Percentiles rank a stretch among this genome's conserved stretches.
phyloP scores from a whole-genome alignment of 2,888 invertebrate genomes.

The Melinopterus prodromus region DNA sequence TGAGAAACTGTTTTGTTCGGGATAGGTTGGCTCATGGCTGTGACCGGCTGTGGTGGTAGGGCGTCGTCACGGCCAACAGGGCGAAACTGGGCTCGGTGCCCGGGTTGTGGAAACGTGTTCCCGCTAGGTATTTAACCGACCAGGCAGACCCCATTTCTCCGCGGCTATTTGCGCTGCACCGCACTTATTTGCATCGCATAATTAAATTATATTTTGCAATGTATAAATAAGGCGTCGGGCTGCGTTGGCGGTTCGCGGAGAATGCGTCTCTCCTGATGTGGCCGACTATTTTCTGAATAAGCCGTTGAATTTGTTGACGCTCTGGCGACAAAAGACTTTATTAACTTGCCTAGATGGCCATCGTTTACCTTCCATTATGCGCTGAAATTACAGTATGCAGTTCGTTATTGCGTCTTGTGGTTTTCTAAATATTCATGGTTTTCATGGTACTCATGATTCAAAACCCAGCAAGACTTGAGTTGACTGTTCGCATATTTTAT shows the following conservation, averaged over 20 bases:
- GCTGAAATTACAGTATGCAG: neutral
- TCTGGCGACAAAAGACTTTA: neutral
- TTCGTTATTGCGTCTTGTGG: neutral
- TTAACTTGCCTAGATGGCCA: neutral
- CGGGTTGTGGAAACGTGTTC: slow-evolving; percentile 14
- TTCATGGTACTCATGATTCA: neutral
- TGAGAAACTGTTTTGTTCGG: slow-evolving; percentile 42
- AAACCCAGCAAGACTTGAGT: too few relatives aligned
- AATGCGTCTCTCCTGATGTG: neutral
- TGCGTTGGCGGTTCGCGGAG: neutral
- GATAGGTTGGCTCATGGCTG: slow-evolving; percentile 42
- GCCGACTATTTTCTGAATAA: neutral
- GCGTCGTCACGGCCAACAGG: neutral
- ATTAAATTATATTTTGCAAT: slow-evolving; percentile 33
- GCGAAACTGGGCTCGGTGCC: slow-evolving; percentile 10
- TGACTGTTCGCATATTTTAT: too few relatives aligned
- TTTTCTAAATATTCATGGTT: neutral
- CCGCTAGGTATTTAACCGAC: slow-evolving; percentile 11
- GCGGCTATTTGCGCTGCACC: slow-evolving; percentile 20
- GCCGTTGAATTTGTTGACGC: neutral
- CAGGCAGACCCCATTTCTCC: slow-evolving; percentile 16
- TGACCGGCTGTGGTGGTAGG: slow-evolving; percentile 36
- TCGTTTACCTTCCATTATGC: slow-evolving; percentile 4
- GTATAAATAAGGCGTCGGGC: slow-evolving; percentile 14
- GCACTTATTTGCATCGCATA: slow-evolving; percentile 35